Base-by-base conservation (phyloP, 2,797 vertebrate genomes). In the Cossypha heuglini region DNA sequence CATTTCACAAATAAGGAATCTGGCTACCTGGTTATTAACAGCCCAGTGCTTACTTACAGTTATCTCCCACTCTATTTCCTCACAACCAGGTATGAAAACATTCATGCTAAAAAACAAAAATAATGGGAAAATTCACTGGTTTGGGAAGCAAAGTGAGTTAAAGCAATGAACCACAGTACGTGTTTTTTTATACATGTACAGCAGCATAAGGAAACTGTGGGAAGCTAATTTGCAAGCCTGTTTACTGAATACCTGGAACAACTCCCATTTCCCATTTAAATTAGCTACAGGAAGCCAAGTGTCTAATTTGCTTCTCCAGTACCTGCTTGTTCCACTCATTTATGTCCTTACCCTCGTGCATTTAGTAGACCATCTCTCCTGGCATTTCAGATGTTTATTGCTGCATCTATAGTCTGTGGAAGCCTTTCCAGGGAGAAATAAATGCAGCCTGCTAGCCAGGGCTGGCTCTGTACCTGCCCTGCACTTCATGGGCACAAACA, bases 171-270 rank as follows among this genome's bases (percentile, higher is more conserved):
- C 77, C 2, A 13, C 63, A 75, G 91, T 71, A 58, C 26, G 20
- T 80, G 78, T 74, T 90, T 94, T 93, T 90, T 91, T 52, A 63
- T 94, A 61, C 86, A 51, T 48, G 78, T 95, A 80, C 82, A 89
- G 86, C 86, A 95, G 92, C 95, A 95, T 94, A 96, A 97, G 95
- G 96, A 95, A 96, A 92, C 95, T 93, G 92, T 96, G 93, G 97
- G 96, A 96, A 96, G 96, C 93, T 96, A 97, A 97, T 97, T 95
- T 97, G 93, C 94, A 96, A 97, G 92, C 74, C 93, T 96, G 96
- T 97, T 96, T 95, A 91, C 91, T 94, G 97, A 96, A 94, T 93
- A 96, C 95, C 96, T 96, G 95, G 97, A 97, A 96, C 93, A 94
- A 96, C 95, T 97, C 94, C 96, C 93, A 93, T 95, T 96, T 96